Base-by-base conservation (phyloP, 2,113 vertebrate species). In the Erpornis zantholeuca region DNA sequence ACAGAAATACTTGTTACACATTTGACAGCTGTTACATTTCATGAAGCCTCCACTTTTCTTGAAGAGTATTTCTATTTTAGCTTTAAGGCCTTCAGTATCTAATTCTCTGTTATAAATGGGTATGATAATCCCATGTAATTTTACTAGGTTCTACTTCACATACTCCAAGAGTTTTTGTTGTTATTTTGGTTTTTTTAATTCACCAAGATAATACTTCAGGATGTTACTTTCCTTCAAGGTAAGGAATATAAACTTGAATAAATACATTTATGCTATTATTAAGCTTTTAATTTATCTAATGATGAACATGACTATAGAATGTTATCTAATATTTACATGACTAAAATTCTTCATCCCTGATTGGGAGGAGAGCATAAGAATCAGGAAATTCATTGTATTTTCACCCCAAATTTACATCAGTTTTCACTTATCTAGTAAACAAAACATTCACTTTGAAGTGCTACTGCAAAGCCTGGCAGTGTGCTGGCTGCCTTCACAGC, bases 401-500 rank as follows among this genome's bases (percentile, higher is more conserved):
- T 54, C 61, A 82, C 35, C 79, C 42, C 70, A 84, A 91, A 92
- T 84, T 81, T 75, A 82, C 61, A 92, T 89, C 49, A 53, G 54
- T 57, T 79, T 95, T 93, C 15, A 40, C 71, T 93, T 92, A 95
- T 94, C 54, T 79, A 64, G 69, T 69, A 90, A 90, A 87, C 54
- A 96, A 96, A 88, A 91, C 68, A 49, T 86, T 57, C 92, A 36
- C 92, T 95, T 95, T 88, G 72, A 92, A 94, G 94, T 75, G 84
- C 49, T 92, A 80, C 47, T 83, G 89, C 77, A 90, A 91, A 92
- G 90, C 53, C 69, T 68, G 54, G 47, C 81, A 81, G 68, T 21
- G 49, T 87, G 72, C 72, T 95, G 82, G 77, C 76, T 80, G 76
- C 79, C 94, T 95, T 96, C 93, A 94, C 90, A 96, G 94, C 95